Evolutionary conservation across 64 coral and sea anemone species (phyloP).

Genomic region (Orbicella faveolata): DNA sequence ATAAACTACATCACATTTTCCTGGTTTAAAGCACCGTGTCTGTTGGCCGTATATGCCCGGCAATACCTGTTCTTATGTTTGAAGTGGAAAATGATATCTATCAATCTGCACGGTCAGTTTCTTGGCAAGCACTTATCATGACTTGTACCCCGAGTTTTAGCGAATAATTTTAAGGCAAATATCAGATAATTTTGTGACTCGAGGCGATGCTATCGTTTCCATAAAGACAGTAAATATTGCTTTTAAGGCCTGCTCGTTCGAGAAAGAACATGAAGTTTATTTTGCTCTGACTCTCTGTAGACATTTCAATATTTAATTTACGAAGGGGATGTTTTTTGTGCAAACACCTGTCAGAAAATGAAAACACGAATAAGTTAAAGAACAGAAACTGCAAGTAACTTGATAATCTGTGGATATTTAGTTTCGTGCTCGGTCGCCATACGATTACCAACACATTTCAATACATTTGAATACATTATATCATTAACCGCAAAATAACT

Average conservation of each 20-base stretch:
- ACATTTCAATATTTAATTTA: constrained; percentile 47
- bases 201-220: background rate
- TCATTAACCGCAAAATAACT: no score
- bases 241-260: background rate
- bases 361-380: background rate
- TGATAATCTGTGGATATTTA: background rate
- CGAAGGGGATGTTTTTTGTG: background rate
- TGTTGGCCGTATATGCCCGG: background rate
- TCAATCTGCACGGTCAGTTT: background rate
- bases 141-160: background rate
- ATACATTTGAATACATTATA: no score
- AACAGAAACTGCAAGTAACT: background rate
- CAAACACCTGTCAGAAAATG: constrained; percentile 23
- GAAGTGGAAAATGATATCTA: constrained; percentile 1
- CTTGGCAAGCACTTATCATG: background rate
- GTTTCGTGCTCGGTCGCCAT: background rate
- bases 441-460: no score
- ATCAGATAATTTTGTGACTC: no score
- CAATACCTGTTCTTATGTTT: background rate
- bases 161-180: no score
- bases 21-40: constrained; percentile 2
- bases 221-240: no score
- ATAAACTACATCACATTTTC: constrained; percentile 5
- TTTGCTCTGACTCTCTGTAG: background rate
- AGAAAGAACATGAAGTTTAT: background rate